Evolutionary conservation across 2,888 invertebrate genomes (phyloP).

Genomic region (Metallyticus violacea): DNA sequence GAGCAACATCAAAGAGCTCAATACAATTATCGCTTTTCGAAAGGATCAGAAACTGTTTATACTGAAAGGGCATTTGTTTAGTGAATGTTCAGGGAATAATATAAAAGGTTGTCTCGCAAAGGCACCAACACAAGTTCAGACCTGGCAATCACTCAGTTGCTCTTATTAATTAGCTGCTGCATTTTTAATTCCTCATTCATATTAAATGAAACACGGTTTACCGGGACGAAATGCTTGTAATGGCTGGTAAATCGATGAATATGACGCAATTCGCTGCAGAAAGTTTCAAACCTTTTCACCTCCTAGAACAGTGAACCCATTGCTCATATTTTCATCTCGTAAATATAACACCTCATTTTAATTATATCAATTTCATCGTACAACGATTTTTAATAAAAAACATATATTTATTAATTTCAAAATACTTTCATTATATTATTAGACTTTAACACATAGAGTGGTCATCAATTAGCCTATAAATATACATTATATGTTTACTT

Average conservation of each 20-base stretch:
- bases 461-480: too few relatives aligned
- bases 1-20: background rate
- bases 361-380: too few relatives aligned
- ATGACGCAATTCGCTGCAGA: background rate
- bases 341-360: too few relatives aligned
- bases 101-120: background rate
- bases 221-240: background rate
- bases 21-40: background rate
- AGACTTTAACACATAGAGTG: too few relatives aligned
- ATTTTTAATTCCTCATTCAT: background rate
- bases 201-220: background rate
- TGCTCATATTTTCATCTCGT: too few relatives aligned
- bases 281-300: background rate
- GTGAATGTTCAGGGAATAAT: background rate
- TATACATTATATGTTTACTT: too few relatives aligned
- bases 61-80: background rate
- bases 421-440: too few relatives aligned
- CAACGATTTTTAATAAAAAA: too few relatives aligned
- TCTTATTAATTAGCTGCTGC: background rate
- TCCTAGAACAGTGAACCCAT: background rate
- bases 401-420: too few relatives aligned
- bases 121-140: background rate
- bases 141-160: background rate
- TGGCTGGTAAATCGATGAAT: background rate
- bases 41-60: background rate